Percentiles rank a stretch among this genome's conserved stretches.
Evolutionary conservation across 2,113 vertebrate genomes (phyloP).

Genomic region (Mustela nigripes): DNA sequence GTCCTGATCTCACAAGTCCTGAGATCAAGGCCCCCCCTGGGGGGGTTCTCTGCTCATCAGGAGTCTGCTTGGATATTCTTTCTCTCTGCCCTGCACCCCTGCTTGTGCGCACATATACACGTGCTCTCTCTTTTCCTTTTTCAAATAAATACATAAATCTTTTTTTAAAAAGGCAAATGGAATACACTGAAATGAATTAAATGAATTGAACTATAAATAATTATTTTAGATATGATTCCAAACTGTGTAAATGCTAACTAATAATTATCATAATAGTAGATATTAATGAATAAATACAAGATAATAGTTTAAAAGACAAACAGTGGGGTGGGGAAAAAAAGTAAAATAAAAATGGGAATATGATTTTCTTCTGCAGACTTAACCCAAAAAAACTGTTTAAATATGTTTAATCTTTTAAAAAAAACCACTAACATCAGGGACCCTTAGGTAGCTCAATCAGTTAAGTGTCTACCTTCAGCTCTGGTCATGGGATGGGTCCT

Average conservation of each 20-base stretch:
- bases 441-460: not conserved
- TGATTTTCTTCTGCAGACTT: not conserved
- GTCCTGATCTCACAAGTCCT: not conserved
- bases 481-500: not conserved
- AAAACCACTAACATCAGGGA: not conserved
- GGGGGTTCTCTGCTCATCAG: not conserved
- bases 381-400: constrained; percentile 10
- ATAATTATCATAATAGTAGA: not conserved
- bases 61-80: not conserved
- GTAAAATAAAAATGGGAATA: constrained; percentile 12
- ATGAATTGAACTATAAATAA: not conserved
- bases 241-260: not conserved
- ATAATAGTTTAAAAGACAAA: constrained; percentile 25
- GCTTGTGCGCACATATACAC: not conserved
- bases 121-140: not conserved
- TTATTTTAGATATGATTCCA: not conserved
- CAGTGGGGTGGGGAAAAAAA: not conserved
- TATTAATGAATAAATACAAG: not conserved
- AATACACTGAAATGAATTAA: not conserved
- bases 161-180: not conserved
- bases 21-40: not conserved
- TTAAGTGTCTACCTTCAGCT: not conserved
- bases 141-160: not conserved
- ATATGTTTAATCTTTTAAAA: constrained; percentile 1
- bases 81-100: not conserved